Evolutionary conservation across 1,140 invertebrate genomes (phyloP).

Genomic region (Drosophila bipectinata): DNA sequence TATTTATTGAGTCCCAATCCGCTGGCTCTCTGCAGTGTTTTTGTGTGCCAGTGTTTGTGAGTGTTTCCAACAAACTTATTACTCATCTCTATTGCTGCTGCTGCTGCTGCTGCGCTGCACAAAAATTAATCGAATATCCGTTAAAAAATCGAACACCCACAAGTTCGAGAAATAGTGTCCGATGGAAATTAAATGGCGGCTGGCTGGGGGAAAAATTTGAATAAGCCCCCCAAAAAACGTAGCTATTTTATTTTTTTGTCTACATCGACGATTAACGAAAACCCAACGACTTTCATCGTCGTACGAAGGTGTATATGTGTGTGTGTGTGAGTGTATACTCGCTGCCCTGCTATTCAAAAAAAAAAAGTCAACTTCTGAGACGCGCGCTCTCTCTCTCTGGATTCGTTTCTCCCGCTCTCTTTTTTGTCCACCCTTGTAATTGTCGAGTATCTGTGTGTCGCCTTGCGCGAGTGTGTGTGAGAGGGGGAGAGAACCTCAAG

Average conservation of each 20-base stretch:
- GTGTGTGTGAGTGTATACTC: conserved; percentile 55
- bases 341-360: conserved; percentile 63
- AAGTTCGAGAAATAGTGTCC: neutral
- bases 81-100: conserved; percentile 53
- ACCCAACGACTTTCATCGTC: conserved; percentile 80
- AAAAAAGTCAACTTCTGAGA: conserved; percentile 69
- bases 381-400: conserved; percentile 28
- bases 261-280: conserved; percentile 83
- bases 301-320: conserved; percentile 44
- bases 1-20: conserved; percentile 12
- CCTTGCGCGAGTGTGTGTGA: conserved; percentile 16
- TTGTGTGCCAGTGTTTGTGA: conserved; percentile 31
- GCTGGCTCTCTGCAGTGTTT: conserved; percentile 22
- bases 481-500: conserved; percentile 20
- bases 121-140: neutral
- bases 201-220: conserved; percentile 19
- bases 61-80: conserved; percentile 58
- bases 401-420: conserved; percentile 41
- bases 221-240: conserved; percentile 63
- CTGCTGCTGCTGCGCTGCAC: conserved; percentile 14
- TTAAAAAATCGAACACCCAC: neutral
- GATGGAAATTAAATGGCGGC: neutral
- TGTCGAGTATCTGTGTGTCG: conserved; percentile 39
- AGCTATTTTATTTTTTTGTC: conserved; percentile 76
- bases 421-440: conserved; percentile 68